Evolutionary conservation across 2,113 vertebrate species (phyloP).

Genomic region (Misgurnus anguillicaudatus): DNA sequence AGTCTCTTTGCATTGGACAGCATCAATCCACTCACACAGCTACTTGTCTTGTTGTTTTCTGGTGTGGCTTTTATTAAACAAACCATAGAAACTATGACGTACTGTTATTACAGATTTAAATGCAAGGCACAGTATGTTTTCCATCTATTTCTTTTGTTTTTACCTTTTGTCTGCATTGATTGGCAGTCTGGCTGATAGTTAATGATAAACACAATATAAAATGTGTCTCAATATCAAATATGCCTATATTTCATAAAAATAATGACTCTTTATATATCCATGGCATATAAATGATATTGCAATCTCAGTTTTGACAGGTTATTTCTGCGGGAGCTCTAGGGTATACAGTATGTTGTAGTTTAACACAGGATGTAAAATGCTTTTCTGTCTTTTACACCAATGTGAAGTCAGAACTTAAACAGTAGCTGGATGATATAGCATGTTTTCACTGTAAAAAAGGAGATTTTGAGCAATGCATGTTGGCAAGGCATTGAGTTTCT

Average conservation of each 20-base stretch:
- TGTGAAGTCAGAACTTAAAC: background rate
- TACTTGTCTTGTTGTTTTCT: background rate
- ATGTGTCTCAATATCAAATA: slow-evolving; percentile 5
- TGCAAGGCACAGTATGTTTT: background rate
- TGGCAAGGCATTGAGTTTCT: too few relatives aligned
- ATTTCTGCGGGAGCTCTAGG: background rate
- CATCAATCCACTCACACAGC: too few relatives aligned
- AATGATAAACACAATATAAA: background rate
- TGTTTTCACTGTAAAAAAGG: background rate
- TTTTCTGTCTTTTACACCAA: background rate
- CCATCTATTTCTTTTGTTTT: background rate
- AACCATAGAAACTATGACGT: background rate
- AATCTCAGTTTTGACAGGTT: background rate
- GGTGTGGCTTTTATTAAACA: background rate
- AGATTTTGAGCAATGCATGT: background rate
- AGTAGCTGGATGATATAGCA: too few relatives aligned
- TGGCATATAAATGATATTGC: background rate
- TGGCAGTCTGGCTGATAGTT: background rate
- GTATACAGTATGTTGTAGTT: background rate
- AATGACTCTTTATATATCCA: background rate
- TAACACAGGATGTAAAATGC: background rate
- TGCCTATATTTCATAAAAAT: background rate
- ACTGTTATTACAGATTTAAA: background rate
- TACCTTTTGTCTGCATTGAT: background rate
- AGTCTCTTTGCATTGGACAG: too few relatives aligned